Percentiles rank a stretch among this genome's conserved stretches.
These are phyloP conservation scores for Cataglyphis altisquamis DNA, from an alignment of 2,888 invertebrate genomes.

Conservation along the genomic window DNA sequence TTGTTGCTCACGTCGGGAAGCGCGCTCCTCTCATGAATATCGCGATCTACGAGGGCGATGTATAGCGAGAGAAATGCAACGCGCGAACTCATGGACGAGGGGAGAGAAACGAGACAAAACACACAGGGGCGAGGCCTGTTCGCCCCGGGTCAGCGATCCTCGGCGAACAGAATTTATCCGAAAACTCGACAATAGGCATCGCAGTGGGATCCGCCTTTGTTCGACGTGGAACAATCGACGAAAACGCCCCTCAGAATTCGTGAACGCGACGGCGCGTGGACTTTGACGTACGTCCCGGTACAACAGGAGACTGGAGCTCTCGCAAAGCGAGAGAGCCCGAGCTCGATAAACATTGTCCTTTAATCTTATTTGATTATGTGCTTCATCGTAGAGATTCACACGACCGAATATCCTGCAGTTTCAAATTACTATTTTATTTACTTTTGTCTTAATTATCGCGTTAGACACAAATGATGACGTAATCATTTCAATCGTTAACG, in stretches of 20 bases:
- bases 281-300: constrained; percentile 42
- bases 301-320: constrained; percentile 14
- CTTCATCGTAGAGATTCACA: constrained; percentile 1
- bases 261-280: constrained; percentile 59
- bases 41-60: constrained; percentile 52
- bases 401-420: constrained; percentile 31
- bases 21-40: constrained; percentile 63
- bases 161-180: constrained; percentile 69
- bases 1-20: constrained; percentile 68
- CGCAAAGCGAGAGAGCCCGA: constrained; percentile 19
- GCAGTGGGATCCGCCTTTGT: constrained; percentile 69
- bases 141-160: constrained; percentile 62
- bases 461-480: background rate
- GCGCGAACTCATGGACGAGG: constrained; percentile 5
- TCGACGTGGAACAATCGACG: constrained; percentile 72
- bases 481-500: background rate
- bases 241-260: constrained; percentile 68
- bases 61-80: constrained; percentile 33
- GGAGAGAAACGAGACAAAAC: constrained; percentile 24
- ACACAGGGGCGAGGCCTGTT: background rate
- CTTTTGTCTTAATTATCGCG: background rate
- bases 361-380: constrained; percentile 7
- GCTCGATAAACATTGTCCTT: constrained; percentile 50
- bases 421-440: constrained; percentile 17
- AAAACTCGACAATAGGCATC: constrained; percentile 70